Base-by-base conservation (phyloP, 1,140 invertebrate genomes). In the Dysdera silvatica region DNA sequence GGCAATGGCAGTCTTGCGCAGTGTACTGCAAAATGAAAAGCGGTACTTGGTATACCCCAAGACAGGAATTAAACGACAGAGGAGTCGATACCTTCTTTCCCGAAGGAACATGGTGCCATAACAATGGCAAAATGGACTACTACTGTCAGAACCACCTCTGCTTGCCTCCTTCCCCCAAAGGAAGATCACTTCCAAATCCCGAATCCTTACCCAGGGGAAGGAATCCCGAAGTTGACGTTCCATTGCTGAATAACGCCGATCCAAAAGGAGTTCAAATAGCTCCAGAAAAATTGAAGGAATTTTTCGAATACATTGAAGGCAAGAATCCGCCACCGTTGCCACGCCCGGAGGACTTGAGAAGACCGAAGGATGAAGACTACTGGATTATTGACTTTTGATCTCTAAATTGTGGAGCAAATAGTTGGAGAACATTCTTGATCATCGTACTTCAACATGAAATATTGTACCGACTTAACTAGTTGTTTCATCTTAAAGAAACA, bases 81-180 rank as follows among this genome's bases (percentile, higher is more conserved):
- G 84, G 84, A 5, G 74, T 86, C 6, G 82, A 86, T 67, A 82
- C 86, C 0, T 87, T 87, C 74, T 86, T 87, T 71, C 87, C 87
- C 0, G 87, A 89, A 74, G 87, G 87, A 1, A 88, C 86, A 4
- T 87, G 85, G 85, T 89, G 87, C 69, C 85, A 88, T 71, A 77
- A 77, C 65, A 83, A 87, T 60, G 78, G 77, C 4, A 69, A 72
- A 3, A 72, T 74, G n/a, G 77, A 87, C 70, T 87, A 84, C 72
- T 89, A 82, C 69, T 88, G 87, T 66, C 75, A 84, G 28, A 82
- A 86, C 48, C 84, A 87, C 72, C 82, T 86, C 56, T 89, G 86
- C 71, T 72, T 86, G 28, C 83, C 85, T 0, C 83, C 85, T 0
- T 82, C 61, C 7, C 52, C 54, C 10, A 67, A 67, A 37, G 64